Evolutionary conservation across 1,140 invertebrate species (phyloP), one percentile per base, ranked within the genome.

Genomic region (Drosophila cardini): DNA sequence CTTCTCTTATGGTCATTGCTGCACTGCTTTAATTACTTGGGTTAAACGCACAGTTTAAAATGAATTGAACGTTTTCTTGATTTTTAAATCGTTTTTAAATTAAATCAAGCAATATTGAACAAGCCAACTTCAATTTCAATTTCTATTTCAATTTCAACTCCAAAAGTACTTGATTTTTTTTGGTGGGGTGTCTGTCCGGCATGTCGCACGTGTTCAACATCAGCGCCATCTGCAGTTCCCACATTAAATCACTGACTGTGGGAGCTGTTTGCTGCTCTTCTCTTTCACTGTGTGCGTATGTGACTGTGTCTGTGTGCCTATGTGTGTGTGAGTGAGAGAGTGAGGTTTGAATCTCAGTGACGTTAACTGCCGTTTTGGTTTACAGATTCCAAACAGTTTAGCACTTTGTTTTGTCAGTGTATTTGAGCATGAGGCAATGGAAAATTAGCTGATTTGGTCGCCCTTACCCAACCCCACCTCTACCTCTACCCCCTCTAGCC

Each of bases 41-140:
- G 84, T 89, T 87, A 87, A 87, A 75, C 77, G 73, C 70, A 74
- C 73, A 90, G 73, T 87, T 87, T 89, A 87, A 87, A 89, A 89
- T 70, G 73, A 26, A 76, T 85, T 70, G 82, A 76, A 87, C 21
- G 80, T 82, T 70, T 56, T 63, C 62, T 73, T 84, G 72, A 89
- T 89, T 87, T 89, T 87, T 89, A 68, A 89, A 89, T 89, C 71
- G 84, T 72, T 89, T 89, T 89, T 89, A 90, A 89, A 89, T 89
- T 90, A 84, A 89, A 90, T 89, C 77, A 84, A 84, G 76, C 70
- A 67, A 61, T 63, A 34, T 63, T 61, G 43, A 62, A 62, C 58
- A 62, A 58, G 55, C n/a, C 40, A 40, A 46, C 30, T 34, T 26
- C 21, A 26, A 26, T 26, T 26, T 26, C 21, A 26, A 26, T 26